These are phyloP conservation scores for Gastrophryne carolinensis DNA, from an alignment of 2,797 vertebrate genomes.

Conservation along the genomic window DNA sequence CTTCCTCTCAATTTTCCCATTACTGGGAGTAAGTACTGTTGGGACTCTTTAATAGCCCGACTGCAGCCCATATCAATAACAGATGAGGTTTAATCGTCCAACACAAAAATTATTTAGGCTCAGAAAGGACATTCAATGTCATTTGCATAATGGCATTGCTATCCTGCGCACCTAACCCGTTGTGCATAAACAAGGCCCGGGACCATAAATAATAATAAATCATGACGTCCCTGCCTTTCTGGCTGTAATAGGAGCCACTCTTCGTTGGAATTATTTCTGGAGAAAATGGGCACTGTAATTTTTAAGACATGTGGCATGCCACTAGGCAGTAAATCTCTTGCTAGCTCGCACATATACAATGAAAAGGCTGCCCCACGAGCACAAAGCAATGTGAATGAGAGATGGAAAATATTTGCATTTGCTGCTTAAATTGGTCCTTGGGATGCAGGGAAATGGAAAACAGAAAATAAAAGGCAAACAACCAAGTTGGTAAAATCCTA, in stretches of 20 bases:
- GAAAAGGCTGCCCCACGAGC: slow-evolving; percentile 23
- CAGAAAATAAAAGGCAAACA: slow-evolving; percentile 9
- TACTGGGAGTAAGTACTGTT: slow-evolving; percentile 83
- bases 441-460: slow-evolving; percentile 22
- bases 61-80: slow-evolving; percentile 96
- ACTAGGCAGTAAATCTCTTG: slow-evolving; percentile 66
- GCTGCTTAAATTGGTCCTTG: slow-evolving; percentile 32
- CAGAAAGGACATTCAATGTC: slow-evolving; percentile 82
- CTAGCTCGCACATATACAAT: not conserved
- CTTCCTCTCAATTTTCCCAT: slow-evolving; percentile 84
- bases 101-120: slow-evolving; percentile 91
- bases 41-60: slow-evolving; percentile 88
- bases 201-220: slow-evolving; percentile 95
- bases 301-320: slow-evolving; percentile 70
- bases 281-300: slow-evolving; percentile 79
- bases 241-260: slow-evolving; percentile 80
- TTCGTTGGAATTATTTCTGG: slow-evolving; percentile 86
- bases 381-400: slow-evolving; percentile 45
- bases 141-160: slow-evolving; percentile 99
- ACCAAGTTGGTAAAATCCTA: slow-evolving; percentile 12
- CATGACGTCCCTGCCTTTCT: slow-evolving; percentile 72
- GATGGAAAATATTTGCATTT: slow-evolving; percentile 26
- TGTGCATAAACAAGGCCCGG: slow-evolving; percentile 84
- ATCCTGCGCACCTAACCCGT: slow-evolving; percentile 78
- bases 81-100: slow-evolving; percentile 96